Base-by-base conservation (phyloP, 30 jellyfish, hydroid and myxozoan species). In the Turritopsis rubra region DNA sequence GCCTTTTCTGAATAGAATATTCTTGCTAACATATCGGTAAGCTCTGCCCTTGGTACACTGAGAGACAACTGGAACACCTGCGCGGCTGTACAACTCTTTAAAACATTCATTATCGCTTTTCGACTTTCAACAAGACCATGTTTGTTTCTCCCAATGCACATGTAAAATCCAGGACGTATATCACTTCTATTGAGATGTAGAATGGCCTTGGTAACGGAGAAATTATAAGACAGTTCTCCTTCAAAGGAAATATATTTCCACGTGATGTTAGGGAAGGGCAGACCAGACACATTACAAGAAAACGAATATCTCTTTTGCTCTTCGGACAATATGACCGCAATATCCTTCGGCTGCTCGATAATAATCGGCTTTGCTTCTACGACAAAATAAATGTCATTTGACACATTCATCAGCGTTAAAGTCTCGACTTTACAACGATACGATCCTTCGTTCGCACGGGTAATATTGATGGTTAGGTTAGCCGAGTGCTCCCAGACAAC, bases 401-500 rank as follows among this genome's bases (percentile, higher is more conserved):
- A 78, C 17, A 78, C 79, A 21, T 78, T 78, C 30, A n/a, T 30
- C 29, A 21, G 9, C 16, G 80, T 52, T 18, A 52, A 23, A 18
- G 85, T 78, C 53, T 78, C 85, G 25, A 78, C 85, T 25, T 29
- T 52, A 78, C 85, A 78, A 21, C 85, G 79, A 52, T 78, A 78
- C 30, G 83, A 75, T 1, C 83, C 83, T 75, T 75, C 83, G 16
- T 26, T 20, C 17, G 29, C 29, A 78, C 24, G 8, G 0, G 19
- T 29, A 23, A 75, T 22, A 16, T 8, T 23, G 13, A 78, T 29
- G 85, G 30, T 78, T 29, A 78, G 29, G 22, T 78, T 53, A 13
- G 16, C 24, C 29, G 79, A 52, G 21, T 78, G 79, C 29, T 78
- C 80, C 85, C 85, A 78, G 16, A 24, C 28, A 19, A 78, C 24